Evolutionary conservation across 2,888 invertebrate species (phyloP).

Genomic region (Stenchaetothrips biformis): DNA sequence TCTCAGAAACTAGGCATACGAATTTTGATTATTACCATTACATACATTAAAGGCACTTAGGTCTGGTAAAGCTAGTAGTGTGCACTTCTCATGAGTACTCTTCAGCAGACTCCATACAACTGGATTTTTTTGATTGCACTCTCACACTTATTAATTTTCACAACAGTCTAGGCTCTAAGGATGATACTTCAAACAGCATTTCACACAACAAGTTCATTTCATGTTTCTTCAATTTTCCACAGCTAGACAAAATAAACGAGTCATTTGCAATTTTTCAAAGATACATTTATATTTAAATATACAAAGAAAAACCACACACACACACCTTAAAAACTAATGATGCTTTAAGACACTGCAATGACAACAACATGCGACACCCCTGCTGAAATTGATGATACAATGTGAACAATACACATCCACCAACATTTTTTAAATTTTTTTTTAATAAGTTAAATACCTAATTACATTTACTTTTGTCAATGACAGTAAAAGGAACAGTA

Average conservation of each 20-base stretch:
- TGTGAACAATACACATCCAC: background rate
- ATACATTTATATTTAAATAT: too few relatives aligned
- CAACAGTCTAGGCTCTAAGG: background rate
- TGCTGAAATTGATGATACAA: background rate
- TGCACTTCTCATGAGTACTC: background rate
- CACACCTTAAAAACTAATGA: background rate
- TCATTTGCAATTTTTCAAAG: background rate
- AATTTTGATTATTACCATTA: too few relatives aligned
- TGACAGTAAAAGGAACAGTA: too few relatives aligned
- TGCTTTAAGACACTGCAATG: background rate
- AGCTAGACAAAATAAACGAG: background rate
- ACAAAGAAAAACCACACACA: too few relatives aligned
- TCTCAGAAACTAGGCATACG: too few relatives aligned
- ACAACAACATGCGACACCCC: background rate
- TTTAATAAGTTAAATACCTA: too few relatives aligned
- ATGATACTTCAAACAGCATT: background rate
- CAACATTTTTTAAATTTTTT: too few relatives aligned
- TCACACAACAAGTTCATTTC: background rate
- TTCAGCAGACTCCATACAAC: conserved; percentile 2
- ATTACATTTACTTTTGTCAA: too few relatives aligned
- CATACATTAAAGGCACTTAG: too few relatives aligned
- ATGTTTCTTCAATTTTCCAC: background rate
- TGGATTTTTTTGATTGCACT: conserved; percentile 12
- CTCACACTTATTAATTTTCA: background rate
- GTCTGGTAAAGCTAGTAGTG: too few relatives aligned